Base-by-base conservation (phyloP, 2,888 invertebrate species). In the Syrista parreyssii region DNA sequence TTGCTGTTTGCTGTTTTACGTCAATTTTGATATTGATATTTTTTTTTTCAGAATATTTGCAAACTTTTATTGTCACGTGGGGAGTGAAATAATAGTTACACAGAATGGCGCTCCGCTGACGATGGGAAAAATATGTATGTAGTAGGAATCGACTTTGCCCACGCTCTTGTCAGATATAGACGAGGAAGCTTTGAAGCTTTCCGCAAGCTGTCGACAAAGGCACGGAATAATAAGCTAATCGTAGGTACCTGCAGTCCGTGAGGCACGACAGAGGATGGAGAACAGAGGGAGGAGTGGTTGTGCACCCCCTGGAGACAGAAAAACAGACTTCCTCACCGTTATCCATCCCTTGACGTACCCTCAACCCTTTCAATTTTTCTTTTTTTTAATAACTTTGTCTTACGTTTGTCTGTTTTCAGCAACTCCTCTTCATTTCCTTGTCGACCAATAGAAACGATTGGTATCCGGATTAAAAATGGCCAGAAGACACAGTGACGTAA, bases 141-240 rank as follows among this genome's bases (percentile, higher is more conserved):
- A 23, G 55, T 55, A 55, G 55, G 9, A 55, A 55, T 55, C 55
- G 55, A 55, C 55, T 55, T 55, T 55, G 55, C 55, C 55, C 55
- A 55, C 55, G 23, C 23, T 55, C 55, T 55, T 55, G 55, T 23
- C 23, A 23, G 55, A 55, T 55, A 55, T 55, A 73, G 73, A 76
- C 73, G 23, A 73, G 78, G 73, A 76, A 79, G 81, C 84, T 84
- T 85, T 85, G 84, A 84, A 81, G 81, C 79, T 80, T 77, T 78
- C 79, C 75, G 79, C 79, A 79, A 84, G 82, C 81, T 83, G 80
- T 86, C 87, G 87, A 88, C 88, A 88, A 88, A 88, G 86, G 82
- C 82, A 81, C 80, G 82, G 86, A 87, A 88, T 88, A 87, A 88
- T 87, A 87, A 87, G 88, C 88, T 88, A 88, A 88, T 88, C 88